Evolutionary conservation across 1,140 invertebrate species (phyloP), one percentile per base, ranked within the genome.

Genomic region (Drosophila repletoides): DNA sequence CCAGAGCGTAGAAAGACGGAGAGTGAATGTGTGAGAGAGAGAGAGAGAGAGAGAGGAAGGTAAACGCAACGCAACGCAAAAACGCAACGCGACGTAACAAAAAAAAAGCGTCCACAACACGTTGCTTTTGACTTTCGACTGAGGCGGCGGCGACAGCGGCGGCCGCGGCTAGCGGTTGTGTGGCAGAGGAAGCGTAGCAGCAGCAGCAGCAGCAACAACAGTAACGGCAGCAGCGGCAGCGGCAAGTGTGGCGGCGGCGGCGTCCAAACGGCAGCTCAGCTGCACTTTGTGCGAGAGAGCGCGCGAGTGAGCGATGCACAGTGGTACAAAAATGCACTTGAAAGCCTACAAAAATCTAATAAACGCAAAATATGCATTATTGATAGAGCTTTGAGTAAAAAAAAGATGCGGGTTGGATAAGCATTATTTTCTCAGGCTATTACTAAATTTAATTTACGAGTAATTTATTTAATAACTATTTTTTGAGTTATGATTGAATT

Each of bases 81-180:
- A 66, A 67, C 67, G 75, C 73, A 77, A 81, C 80, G 80, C 81
- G 80, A 86, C 75, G 80, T 68, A 60, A n/a, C n/a, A n/a, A 59
- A 81, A 74, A 81, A 86, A 84, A 84, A 86, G 80, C 80, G 80
- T 86, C 80, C 80, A 86, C 80, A 86, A 86, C 80, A 86, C 80
- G 80, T 86, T 86, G 80, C 80, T 86, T 86, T 86, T 86, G 80
- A 80, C 80, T 86, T 86, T 86, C 80, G 80, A 84, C 80, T 84
- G 80, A 77, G 80, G 79, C 79, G 68, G 77, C 74, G 60, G 74
- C 74, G 74, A 73, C 71, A 46, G 76, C 76, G 77, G 74, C 74
- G 74, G 79, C 71, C 52, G 76, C 76, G 77, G 72, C 67, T 74
- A 61, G 59, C 70, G 61, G 71, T 86, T 73, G 64, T 71, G 67